Conservation (phyloP, 2,113 vertebrate genomes). For the Chelonoidis abingdonii region DNA sequence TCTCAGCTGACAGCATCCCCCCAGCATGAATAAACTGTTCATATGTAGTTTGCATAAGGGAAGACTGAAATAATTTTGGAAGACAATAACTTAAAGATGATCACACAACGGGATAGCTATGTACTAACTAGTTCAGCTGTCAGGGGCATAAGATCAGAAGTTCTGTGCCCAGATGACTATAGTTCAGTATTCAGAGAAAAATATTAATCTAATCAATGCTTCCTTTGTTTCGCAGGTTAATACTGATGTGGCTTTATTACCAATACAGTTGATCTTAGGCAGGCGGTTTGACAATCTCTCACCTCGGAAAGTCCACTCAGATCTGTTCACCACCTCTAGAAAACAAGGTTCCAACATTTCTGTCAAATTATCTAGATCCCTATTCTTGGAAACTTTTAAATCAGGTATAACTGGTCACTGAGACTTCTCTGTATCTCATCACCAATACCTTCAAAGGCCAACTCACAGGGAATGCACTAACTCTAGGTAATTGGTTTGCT, state of each 20-base stretch:
- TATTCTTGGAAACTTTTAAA: not conserved
- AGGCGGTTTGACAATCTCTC: not conserved
- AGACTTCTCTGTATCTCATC: not conserved
- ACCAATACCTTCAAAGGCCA: not conserved
- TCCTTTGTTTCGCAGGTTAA: constrained; percentile 2
- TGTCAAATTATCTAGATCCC: not conserved
- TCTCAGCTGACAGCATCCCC: constrained; percentile 18
- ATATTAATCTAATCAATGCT: constrained; percentile 12
- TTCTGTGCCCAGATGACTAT: not conserved
- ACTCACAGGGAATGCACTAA: not conserved
- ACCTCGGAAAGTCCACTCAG: not conserved
- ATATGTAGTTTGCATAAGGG: constrained; percentile 19
- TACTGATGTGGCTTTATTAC: not conserved
- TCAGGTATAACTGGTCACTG: not conserved
- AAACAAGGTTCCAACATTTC: not conserved
- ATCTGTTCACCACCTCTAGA: not conserved
- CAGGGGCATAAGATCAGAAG: not conserved
- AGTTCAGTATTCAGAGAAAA: not conserved
- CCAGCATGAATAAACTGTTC: constrained; percentile 29
- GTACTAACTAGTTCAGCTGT: constrained; percentile 14
- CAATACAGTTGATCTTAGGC: constrained; percentile 3
- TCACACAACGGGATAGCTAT: not conserved
- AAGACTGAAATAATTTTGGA: constrained; percentile 21
- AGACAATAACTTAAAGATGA: not conserved
- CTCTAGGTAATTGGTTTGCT: not conserved